phyloP scores from a whole-genome alignment of 1,140 invertebrate species.

The Drosophila prosaltans region DNA sequence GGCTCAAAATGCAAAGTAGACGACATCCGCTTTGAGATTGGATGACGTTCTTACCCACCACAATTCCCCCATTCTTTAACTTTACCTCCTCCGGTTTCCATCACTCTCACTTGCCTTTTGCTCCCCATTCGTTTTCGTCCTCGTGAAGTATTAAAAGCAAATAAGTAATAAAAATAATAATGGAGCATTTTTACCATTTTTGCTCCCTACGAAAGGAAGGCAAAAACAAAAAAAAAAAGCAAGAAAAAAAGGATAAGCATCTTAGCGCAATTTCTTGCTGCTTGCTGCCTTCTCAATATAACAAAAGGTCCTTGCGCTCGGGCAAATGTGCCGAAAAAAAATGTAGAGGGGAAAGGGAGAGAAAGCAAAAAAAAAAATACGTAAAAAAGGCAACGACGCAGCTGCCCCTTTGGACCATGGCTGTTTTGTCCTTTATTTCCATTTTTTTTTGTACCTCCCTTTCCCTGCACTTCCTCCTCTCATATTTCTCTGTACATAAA shows the following conservation, averaged over 20 bases:
- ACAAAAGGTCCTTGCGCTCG: constrained; percentile 81
- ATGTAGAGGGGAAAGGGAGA: constrained; percentile 25
- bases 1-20: constrained; percentile 82
- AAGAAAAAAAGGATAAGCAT: constrained; percentile 81
- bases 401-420: constrained; percentile 62
- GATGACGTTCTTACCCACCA: constrained; percentile 61
- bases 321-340: constrained; percentile 79
- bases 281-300: constrained; percentile 81
- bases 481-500: constrained; percentile 51
- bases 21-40: constrained; percentile 81
- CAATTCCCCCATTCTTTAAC: not conserved
- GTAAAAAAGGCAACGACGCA: constrained; percentile 47
- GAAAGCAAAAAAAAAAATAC: constrained; percentile 2
- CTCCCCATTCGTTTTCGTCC: constrained; percentile 36
- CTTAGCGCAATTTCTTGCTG: constrained; percentile 80
- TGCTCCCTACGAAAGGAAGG: constrained; percentile 65
- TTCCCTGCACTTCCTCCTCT: constrained; percentile 18
- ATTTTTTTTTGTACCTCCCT: constrained; percentile 42
- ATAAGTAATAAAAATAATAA: constrained; percentile 83
- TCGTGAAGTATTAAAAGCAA: constrained; percentile 83
- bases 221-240: constrained; percentile 32
- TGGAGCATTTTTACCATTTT: constrained; percentile 82
- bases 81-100: constrained; percentile 14
- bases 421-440: constrained; percentile 78
- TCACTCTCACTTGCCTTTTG: constrained; percentile 20